Conservation (phyloP, 2,888 invertebrate species). For the Platycheirus rosarum region DNA sequence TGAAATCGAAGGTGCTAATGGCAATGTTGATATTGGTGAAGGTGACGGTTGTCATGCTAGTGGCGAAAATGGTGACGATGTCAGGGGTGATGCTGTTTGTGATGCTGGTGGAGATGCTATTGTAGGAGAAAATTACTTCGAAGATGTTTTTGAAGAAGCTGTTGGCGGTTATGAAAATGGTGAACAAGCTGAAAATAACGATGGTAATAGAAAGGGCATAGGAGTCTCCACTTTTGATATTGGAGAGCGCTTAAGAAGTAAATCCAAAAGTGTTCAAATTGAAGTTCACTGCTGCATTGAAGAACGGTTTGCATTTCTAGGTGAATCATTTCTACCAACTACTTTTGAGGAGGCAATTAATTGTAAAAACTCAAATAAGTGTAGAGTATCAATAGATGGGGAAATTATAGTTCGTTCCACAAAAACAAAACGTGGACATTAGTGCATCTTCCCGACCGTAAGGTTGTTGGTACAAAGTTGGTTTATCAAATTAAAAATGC, state of each 20-base stretch:
- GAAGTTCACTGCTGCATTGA: constrained; percentile 24
- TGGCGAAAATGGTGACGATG: too few species aligned
- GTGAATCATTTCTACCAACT: constrained; percentile 37
- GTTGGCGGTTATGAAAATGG: too few species aligned
- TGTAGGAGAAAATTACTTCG: not conserved
- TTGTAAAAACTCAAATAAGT: constrained; percentile 32
- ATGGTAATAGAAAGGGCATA: not conserved
- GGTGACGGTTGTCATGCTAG: too few species aligned
- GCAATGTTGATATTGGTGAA: too few species aligned
- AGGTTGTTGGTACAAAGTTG: constrained; percentile 75
- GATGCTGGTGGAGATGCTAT: constrained; percentile 6
- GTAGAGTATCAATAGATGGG: constrained; percentile 34
- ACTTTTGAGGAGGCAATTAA: constrained; percentile 41
- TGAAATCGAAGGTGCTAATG: too few species aligned
- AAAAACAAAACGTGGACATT: constrained; percentile 70
- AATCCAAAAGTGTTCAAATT: constrained; percentile 9
- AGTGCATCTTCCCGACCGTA: constrained; percentile 50
- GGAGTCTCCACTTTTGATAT: not conserved
- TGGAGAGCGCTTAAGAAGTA: constrained; percentile 32
- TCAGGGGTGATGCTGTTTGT: constrained; percentile 18
- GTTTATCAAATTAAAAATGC: constrained; percentile 75
- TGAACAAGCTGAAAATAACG: too few species aligned
- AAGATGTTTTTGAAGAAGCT: constrained; percentile 27
- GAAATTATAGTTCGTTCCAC: constrained; percentile 45
- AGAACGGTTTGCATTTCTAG: constrained; percentile 34